Evolutionary conservation across 2,888 invertebrate species (phyloP).

Genomic region (Deilephila elpenor): DNA sequence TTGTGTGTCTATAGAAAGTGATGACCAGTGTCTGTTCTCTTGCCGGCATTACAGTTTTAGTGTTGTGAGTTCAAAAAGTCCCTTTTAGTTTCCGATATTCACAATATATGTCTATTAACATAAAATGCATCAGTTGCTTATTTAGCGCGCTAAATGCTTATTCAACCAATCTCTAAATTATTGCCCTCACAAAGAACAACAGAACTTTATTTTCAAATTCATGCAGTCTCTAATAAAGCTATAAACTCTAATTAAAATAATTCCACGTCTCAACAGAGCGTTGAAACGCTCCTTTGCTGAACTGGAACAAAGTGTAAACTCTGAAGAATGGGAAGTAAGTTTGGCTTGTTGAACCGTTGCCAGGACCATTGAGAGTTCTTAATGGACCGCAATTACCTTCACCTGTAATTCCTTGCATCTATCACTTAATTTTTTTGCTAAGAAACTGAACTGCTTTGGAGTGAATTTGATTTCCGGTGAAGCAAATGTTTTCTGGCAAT

Average conservation of each 20-base stretch:
- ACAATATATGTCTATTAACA: too few species aligned
- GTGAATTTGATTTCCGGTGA: slow-evolving; percentile 49
- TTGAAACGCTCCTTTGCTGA: not conserved
- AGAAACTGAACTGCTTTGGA: not conserved
- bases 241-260: slow-evolving; percentile 1
- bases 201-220: not conserved
- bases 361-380: slow-evolving; percentile 17
- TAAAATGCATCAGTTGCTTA: too few species aligned
- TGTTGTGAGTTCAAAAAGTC: too few species aligned
- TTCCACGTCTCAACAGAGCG: not conserved
- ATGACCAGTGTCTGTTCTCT: too few species aligned
- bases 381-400: slow-evolving; percentile 21
- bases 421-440: not conserved
- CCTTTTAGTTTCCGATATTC: too few species aligned
- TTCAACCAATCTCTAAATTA: too few species aligned
- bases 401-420: slow-evolving; percentile 20
- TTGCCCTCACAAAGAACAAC: too few species aligned
- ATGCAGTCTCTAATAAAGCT: not conserved
- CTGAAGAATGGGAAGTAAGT: slow-evolving; percentile 12
- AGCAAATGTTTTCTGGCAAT: not conserved
- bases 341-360: slow-evolving; percentile 11
- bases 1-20: too few species aligned
- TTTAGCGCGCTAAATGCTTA: too few species aligned
- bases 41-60: too few species aligned
- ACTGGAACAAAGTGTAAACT: slow-evolving; percentile 21